Percentiles rank a stretch among this genome's conserved stretches.
These are phyloP conservation scores for Drosophila tsacasi DNA, from an alignment of 1,140 invertebrate species.

Conservation along the genomic window DNA sequence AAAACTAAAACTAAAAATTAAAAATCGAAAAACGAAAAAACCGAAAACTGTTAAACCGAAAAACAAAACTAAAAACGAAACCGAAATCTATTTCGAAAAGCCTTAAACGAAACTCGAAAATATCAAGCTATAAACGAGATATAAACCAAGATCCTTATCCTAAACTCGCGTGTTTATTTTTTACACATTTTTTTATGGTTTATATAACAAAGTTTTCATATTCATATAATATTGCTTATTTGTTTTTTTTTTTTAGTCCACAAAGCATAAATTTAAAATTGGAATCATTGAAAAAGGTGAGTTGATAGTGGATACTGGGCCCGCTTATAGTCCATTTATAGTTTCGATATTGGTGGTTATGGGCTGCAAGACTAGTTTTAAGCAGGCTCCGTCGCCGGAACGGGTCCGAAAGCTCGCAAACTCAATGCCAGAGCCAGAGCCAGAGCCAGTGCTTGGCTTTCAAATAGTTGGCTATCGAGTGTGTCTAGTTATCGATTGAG, in stretches of 20 bases:
- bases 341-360: slow-evolving; percentile 7
- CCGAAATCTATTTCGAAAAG: slow-evolving; percentile 27
- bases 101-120: background rate
- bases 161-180: slow-evolving; percentile 32
- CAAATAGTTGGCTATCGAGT: slow-evolving; percentile 15
- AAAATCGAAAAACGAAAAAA: slow-evolving; percentile 1
- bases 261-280: slow-evolving; percentile 41
- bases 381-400: slow-evolving; percentile 8
- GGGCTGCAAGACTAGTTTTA: slow-evolving; percentile 17
- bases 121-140: background rate
- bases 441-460: slow-evolving; percentile 17
- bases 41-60: slow-evolving; percentile 18
- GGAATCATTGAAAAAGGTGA: slow-evolving; percentile 30
- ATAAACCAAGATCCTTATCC: slow-evolving; percentile 3
- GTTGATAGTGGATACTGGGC: slow-evolving; percentile 6
- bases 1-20: slow-evolving; percentile 34
- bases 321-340: slow-evolving; percentile 8
- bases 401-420: slow-evolving; percentile 30
- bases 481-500: slow-evolving; percentile 7
- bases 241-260: slow-evolving; percentile 20
- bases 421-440: slow-evolving; percentile 26
- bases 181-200: slow-evolving; percentile 25
- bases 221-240: slow-evolving; percentile 1
- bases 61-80: slow-evolving; percentile 35
- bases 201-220: slow-evolving; percentile 28